Percentiles rank a stretch among this genome's conserved stretches.
Evolutionary conservation across 2,888 invertebrate species (phyloP).

Genomic region (Isotomurus palustris): DNA sequence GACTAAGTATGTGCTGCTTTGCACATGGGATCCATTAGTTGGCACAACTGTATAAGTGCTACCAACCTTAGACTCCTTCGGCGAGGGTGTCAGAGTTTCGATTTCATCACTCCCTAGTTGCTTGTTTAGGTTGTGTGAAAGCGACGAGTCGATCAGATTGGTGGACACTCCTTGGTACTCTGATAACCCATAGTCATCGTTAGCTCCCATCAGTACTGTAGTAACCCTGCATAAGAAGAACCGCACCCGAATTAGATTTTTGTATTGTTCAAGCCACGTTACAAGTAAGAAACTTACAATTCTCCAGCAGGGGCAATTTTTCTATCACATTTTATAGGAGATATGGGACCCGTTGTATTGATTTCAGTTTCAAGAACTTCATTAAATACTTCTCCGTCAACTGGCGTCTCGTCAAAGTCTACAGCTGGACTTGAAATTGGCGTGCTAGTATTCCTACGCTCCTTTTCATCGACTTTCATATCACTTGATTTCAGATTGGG

Average conservation of each 20-base stretch:
- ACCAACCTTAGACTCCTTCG: no score
- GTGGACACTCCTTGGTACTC: slow-evolving; percentile 41
- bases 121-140: no score
- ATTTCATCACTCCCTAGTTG: no score
- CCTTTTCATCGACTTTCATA: no score
- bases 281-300: slow-evolving; percentile 3
- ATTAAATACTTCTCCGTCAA: slow-evolving; percentile 22
- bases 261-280: slow-evolving; percentile 1
- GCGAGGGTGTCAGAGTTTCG: no score
- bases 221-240: slow-evolving; percentile 9
- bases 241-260: background rate
- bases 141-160: no score
- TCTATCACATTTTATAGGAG: slow-evolving; percentile 33
- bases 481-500: no score
- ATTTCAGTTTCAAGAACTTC: slow-evolving; percentile 19
- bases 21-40: no score
- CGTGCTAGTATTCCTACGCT: slow-evolving; percentile 38
- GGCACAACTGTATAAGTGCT: no score
- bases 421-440: slow-evolving; percentile 33
- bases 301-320: slow-evolving; percentile 1
- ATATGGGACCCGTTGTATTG: slow-evolving; percentile 30
- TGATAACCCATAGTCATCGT: slow-evolving; percentile 41
- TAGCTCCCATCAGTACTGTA: slow-evolving; percentile 36
- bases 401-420: slow-evolving; percentile 21
- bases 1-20: no score